phyloP scores from a whole-genome alignment of 2,113 vertebrate species.

The Erpornis zantholeuca region DNA sequence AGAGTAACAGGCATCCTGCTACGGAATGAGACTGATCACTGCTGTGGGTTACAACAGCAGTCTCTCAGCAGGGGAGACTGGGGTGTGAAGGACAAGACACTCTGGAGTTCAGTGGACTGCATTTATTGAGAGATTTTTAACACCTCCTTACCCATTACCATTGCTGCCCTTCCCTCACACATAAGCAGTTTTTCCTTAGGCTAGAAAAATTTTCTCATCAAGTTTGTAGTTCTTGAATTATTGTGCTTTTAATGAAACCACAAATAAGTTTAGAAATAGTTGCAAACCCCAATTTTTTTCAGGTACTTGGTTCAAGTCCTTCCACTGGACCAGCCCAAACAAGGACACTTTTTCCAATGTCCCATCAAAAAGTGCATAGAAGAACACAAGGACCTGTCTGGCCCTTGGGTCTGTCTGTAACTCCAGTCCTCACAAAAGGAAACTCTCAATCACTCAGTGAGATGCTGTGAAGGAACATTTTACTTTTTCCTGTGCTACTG shows the following conservation, averaged over 20 bases:
- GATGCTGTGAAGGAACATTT: not conserved
- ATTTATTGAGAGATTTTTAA: conserved; percentile 35
- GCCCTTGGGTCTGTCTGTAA: accelerated
- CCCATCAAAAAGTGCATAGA: conserved; percentile 14
- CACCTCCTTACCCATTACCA: not conserved
- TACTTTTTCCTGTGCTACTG: not conserved
- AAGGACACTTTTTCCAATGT: not conserved
- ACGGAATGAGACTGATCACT: not conserved
- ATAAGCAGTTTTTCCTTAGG: not conserved
- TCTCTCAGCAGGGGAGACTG: not conserved
- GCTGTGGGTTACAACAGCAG: not conserved
- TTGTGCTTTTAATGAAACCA: not conserved
- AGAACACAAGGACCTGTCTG: not conserved
- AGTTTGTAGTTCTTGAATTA: not conserved
- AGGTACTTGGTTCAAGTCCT: not conserved
- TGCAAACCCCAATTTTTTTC: not conserved
- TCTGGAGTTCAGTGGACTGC: not conserved
- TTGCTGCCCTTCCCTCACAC: not conserved
- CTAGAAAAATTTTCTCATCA: not conserved
- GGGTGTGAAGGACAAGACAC: not conserved
- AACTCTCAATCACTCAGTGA: not conserved
- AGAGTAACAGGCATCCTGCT: not conserved
- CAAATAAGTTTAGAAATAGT: not conserved
- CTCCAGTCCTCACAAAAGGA: not conserved
- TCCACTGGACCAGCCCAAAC: not conserved